A percentile compares a stretch with the other conserved stretches of the same genome.
These are phyloP conservation scores for Oreochromis spilurus DNA, from an alignment of 2,113 vertebrate species.

Conservation along the genomic window DNA sequence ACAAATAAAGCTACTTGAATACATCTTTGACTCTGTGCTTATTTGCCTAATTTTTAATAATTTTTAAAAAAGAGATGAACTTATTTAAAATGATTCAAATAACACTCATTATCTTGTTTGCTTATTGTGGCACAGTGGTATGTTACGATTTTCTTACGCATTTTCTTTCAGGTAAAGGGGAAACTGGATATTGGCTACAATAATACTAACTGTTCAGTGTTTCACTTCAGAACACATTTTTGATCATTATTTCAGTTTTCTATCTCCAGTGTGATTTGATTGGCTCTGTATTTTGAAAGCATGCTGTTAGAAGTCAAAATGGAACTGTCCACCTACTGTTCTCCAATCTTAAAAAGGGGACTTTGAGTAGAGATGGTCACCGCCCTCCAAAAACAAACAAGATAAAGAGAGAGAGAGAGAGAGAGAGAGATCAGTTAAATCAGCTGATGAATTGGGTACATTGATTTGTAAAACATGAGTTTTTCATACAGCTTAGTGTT, in stretches of 20 bases:
- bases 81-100: not conserved
- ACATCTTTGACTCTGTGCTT: not conserved
- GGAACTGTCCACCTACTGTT: not conserved
- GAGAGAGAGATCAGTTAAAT: fast-evolving
- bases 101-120: not conserved
- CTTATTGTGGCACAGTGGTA: not conserved
- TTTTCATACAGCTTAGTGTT: fast-evolving
- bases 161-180: not conserved
- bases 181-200: not conserved
- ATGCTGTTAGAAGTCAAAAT: not conserved
- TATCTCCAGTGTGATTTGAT: not conserved
- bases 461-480: not conserved
- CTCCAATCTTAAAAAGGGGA: not conserved
- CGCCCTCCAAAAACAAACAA: not conserved
- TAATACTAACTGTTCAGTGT: not conserved
- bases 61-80: not conserved
- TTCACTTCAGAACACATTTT: not conserved
- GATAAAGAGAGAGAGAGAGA: not conserved
- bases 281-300: not conserved
- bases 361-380: not conserved
- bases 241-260: not conserved
- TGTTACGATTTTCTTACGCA: not conserved
- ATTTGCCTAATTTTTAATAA: not conserved
- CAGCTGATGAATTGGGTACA: fast-evolving
- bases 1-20: not conserved